Base-by-base conservation (phyloP, 2,888 invertebrate genomes). In the Drosophila birchii region DNA sequence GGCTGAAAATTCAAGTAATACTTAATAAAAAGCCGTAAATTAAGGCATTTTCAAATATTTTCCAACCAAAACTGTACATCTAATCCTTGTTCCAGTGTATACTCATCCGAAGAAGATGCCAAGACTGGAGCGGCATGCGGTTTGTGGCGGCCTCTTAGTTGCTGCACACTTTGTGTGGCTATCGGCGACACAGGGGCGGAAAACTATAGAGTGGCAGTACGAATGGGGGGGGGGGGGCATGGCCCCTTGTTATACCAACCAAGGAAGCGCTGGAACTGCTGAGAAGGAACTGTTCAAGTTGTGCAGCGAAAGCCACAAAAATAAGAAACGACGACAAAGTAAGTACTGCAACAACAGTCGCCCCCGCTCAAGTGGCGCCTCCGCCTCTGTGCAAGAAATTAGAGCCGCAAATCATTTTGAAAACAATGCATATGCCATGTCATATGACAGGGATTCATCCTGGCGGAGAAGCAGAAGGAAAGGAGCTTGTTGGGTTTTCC, bases 381-480 rank as follows among this genome's bases (percentile, higher is more conserved):
- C 16, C 23, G 45, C 23, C 56, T 69, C 56, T 79, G 53, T 64
- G 78, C 68, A 68, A 83, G 80, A 86, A 83, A 83, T 83, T 88
- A 78, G 78, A 88, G 61, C 88, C 84, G 86, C 83, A 83, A 88
- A 83, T 83, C 83, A 83, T 83, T 83, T 83, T 78, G 76, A 80
- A 86, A 88, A 83, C 83, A 83, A 83, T 88, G 83, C 83, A 86
- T 88, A 88, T 88, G 83, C 84, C 88, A 83, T 88, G 83, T 88
- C 88, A 86, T 76, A 80, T 71, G 73, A 67, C 51, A 53, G 34
- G 36, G 34, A 53, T 11, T 9, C 51, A 16, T 20, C 9, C 81
- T 11, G 29, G 12, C 16, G 69, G 64, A 41, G 61, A 61, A 9
- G n/a, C n/a, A n/a, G 4, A 4, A 5, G n/a, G 58, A 44, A 67